phyloP scores from a whole-genome alignment of 2,797 vertebrate species.

The Platalea minor region DNA sequence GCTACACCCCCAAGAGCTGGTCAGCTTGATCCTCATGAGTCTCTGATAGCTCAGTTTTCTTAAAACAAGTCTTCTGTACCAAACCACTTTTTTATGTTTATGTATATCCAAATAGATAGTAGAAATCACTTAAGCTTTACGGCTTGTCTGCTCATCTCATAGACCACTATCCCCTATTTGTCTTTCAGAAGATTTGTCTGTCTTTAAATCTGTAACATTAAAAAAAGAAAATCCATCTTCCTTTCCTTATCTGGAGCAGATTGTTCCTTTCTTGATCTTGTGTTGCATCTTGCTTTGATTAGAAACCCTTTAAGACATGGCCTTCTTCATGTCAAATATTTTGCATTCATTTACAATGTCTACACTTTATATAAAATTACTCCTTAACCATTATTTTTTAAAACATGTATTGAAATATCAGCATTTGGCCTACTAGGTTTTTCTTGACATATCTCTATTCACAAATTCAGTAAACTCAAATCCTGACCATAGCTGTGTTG shows the following conservation, averaged over 20 bases:
- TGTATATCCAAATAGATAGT: background rate
- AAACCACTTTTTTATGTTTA: background rate
- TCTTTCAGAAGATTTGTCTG: conserved; percentile 39
- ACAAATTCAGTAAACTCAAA: background rate
- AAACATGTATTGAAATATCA: background rate
- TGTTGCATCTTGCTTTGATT: background rate
- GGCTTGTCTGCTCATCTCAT: background rate
- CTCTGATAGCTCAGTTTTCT: background rate
- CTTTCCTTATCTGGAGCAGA: conserved; percentile 22
- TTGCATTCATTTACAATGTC: background rate
- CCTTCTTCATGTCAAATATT: background rate
- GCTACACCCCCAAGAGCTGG: background rate
- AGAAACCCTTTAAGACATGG: background rate
- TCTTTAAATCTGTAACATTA: background rate
- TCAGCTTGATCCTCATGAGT: background rate
- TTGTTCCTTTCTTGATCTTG: conserved; percentile 3
- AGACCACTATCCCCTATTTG: background rate
- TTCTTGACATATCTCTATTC: background rate
- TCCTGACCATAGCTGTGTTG: background rate
- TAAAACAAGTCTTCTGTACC: background rate
- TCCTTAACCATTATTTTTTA: background rate
- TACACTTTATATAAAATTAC: background rate
- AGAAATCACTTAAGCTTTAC: conserved; percentile 5
- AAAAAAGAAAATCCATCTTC: background rate
- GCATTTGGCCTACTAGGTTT: background rate